phyloP scores from a whole-genome alignment of 2,888 invertebrate genomes.

The Itoplectis maculator region DNA sequence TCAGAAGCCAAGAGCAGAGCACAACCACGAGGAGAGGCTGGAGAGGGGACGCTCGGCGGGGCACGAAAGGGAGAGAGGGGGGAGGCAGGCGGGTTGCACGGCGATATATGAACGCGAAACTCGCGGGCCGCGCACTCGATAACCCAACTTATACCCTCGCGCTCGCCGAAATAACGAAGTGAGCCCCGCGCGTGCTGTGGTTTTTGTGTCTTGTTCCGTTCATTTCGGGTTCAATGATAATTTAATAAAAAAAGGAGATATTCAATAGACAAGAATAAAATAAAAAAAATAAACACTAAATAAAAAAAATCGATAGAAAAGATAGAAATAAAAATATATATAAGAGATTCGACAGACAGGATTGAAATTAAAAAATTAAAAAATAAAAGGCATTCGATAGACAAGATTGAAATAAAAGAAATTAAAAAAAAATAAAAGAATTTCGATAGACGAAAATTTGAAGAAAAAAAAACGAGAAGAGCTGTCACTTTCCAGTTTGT shows the following conservation, averaged over 20 bases:
- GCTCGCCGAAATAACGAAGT: slow-evolving; percentile 64
- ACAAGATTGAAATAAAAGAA: too few species aligned
- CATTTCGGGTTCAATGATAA: too few species aligned
- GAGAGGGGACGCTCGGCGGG: slow-evolving; percentile 61
- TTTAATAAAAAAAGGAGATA: too few species aligned
- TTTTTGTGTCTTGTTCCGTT: slow-evolving; percentile 11
- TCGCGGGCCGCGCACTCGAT: slow-evolving; percentile 81
- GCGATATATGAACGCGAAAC: slow-evolving; percentile 83
- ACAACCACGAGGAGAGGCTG: slow-evolving; percentile 49
- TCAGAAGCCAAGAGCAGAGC: too few species aligned
- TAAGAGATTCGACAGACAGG: too few species aligned
- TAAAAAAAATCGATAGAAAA: too few species aligned
- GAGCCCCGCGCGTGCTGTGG: slow-evolving; percentile 48
- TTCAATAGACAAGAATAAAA: too few species aligned
- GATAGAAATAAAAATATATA: too few species aligned
- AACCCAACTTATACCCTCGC: slow-evolving; percentile 76
- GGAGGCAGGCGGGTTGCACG: slow-evolving; percentile 75
- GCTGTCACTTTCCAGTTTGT: slow-evolving; percentile 3
- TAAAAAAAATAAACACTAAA: too few species aligned
- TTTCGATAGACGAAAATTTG: not conserved
- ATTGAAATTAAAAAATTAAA: too few species aligned
- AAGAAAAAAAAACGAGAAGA: slow-evolving; percentile 8
- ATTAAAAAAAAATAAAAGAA: slow-evolving; percentile 33
- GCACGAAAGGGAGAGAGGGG: slow-evolving; percentile 59
- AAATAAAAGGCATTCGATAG: too few species aligned